Conservation (phyloP, 2,797 vertebrate species). For the Huso huso region DNA sequence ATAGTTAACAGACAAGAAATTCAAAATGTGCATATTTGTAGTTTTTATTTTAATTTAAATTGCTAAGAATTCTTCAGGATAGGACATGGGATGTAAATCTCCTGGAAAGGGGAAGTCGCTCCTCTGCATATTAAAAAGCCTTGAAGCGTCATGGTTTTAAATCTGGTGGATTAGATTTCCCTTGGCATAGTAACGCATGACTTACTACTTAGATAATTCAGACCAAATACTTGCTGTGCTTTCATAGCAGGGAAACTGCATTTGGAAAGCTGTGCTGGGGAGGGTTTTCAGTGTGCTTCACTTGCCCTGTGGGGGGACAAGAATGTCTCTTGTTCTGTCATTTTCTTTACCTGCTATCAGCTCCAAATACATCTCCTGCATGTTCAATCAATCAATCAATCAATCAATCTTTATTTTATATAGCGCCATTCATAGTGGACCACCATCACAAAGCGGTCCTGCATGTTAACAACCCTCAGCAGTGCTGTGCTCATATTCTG, state of each 20-base stretch:
- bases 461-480: too few species aligned
- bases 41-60: slow-evolving; percentile 61
- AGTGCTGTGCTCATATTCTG: too few species aligned
- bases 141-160: slow-evolving; percentile 11
- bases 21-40: not conserved
- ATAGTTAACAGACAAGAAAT: slow-evolving; percentile 52
- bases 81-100: slow-evolving; percentile 17
- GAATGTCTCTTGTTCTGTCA: not conserved
- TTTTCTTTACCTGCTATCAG: slow-evolving; percentile 2
- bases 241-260: slow-evolving; percentile 16
- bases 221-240: slow-evolving; percentile 26
- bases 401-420: too few species aligned
- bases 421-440: too few species aligned
- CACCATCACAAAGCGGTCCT: too few species aligned
- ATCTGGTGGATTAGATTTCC: slow-evolving; percentile 25
- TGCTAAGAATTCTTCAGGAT: slow-evolving; percentile 48
- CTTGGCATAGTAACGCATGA: slow-evolving; percentile 12
- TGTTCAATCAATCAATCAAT: not conserved
- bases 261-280: slow-evolving; percentile 13
- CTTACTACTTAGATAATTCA: slow-evolving; percentile 25
- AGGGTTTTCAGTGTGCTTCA: not conserved
- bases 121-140: slow-evolving; percentile 9
- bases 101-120: slow-evolving; percentile 12
- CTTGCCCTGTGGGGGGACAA: not conserved
- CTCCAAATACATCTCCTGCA: slow-evolving; percentile 4